These are phyloP conservation scores for Lycopodina hypogea DNA, from an alignment of 37 sponge, comb jelly and placozoan genomes.

Conservation along the genomic window DNA sequence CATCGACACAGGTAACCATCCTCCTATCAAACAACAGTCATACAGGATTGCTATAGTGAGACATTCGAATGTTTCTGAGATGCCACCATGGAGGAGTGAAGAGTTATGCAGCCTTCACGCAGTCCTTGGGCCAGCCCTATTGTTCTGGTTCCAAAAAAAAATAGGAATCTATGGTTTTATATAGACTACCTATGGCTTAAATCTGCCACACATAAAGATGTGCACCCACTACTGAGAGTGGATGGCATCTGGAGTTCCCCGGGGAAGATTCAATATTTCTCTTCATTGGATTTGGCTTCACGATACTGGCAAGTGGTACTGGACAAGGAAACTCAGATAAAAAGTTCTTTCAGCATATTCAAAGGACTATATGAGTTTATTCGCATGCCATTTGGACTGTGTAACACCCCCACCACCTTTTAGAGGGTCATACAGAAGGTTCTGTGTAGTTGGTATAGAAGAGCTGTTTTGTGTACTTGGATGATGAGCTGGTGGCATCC, in stretches of 20 bases:
- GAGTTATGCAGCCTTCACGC: slow-evolving; percentile 1
- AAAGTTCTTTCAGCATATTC: slow-evolving; percentile 53
- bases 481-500: slow-evolving; percentile 24
- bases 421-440: slow-evolving; percentile 11
- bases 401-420: slow-evolving; percentile 52
- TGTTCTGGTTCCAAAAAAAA: slow-evolving; percentile 60
- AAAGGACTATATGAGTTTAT: slow-evolving; percentile 54
- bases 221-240: slow-evolving; percentile 56
- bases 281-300: slow-evolving; percentile 46
- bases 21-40: no score
- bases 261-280: slow-evolving; percentile 41
- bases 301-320: slow-evolving; percentile 71
- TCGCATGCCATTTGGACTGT: slow-evolving; percentile 66
- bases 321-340: slow-evolving; percentile 14
- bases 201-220: slow-evolving; percentile 48
- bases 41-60: no score
- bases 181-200: slow-evolving; percentile 55
- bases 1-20: no score
- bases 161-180: slow-evolving; percentile 51
- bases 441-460: slow-evolving; percentile 7
- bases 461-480: slow-evolving; percentile 6
- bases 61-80: no score
- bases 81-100: slow-evolving; percentile 13
- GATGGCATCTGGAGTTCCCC: slow-evolving; percentile 40
- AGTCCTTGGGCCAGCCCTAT: slow-evolving; percentile 69